phyloP scores from a whole-genome alignment of 2,113 vertebrate genomes.

The Campylomormyrus tamandua region DNA sequence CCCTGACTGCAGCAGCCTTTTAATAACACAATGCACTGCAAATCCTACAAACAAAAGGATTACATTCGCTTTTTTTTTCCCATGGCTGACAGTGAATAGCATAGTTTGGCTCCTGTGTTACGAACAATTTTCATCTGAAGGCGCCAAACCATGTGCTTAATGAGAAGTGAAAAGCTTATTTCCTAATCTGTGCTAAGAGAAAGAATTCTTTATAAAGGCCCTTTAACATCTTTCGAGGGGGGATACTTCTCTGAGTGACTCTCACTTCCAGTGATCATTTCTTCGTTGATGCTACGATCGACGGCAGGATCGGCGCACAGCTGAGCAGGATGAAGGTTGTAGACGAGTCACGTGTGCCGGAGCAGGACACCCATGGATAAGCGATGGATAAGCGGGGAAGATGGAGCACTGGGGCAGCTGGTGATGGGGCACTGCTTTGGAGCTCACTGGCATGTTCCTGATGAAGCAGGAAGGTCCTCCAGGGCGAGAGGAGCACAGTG shows the following conservation, averaged over 20 bases:
- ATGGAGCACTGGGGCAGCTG: neutral
- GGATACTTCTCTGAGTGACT: neutral
- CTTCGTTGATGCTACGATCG: neutral
- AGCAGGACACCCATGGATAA: neutral
- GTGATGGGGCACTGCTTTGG: no score
- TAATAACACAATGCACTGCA: neutral
- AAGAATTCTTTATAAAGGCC: neutral
- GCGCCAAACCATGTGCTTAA: neutral
- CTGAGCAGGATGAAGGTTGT: neutral
- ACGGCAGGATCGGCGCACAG: neutral
- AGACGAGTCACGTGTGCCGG: neutral
- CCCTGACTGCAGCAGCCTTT: neutral
- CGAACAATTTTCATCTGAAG: neutral
- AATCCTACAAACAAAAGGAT: constrained; percentile 2
- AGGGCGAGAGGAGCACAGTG: neutral
- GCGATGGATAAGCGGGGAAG: neutral
- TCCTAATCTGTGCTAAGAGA: neutral
- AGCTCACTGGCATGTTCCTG: neutral
- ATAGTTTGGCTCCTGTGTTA: neutral
- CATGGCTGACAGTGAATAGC: neutral
- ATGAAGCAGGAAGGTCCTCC: neutral
- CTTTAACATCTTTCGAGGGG: neutral
- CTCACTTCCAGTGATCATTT: neutral
- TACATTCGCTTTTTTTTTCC: neutral
- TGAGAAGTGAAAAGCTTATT: neutral